Evolutionary conservation across 2,888 invertebrate species (phyloP).

Genomic region (Auanema sp.): DNA sequence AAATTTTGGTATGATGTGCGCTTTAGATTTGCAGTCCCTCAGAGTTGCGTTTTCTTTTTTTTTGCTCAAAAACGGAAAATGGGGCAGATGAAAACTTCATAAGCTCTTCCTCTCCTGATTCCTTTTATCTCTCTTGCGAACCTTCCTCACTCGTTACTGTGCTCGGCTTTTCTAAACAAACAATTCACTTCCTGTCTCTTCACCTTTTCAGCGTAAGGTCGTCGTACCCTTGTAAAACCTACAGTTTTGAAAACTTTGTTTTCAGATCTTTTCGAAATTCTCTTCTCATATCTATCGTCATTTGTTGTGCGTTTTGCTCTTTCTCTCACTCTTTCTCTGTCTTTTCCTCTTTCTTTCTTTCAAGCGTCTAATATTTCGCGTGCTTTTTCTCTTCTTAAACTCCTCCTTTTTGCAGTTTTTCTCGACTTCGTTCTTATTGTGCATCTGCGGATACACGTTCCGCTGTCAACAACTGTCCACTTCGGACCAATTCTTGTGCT

Average conservation of each 20-base stretch:
- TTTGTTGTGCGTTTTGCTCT: constrained; percentile 3
- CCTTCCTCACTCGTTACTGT: background rate
- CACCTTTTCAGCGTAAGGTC: no score
- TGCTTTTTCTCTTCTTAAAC: constrained; percentile 1
- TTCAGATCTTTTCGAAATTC: constrained; percentile 2
- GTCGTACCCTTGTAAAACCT: background rate
- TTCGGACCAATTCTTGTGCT: no score
- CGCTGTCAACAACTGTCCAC: no score
- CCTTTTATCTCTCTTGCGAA: background rate
- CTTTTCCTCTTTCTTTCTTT: background rate
- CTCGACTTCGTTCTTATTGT: constrained; percentile 3
- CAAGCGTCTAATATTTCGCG: background rate
- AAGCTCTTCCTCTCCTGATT: no score
- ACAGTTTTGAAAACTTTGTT: background rate
- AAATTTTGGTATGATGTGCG: no score
- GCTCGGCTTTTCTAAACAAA: no score
- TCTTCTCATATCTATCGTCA: constrained; percentile 5
- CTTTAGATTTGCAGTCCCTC: no score
- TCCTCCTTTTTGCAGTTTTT: background rate
- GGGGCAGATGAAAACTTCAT: no score
- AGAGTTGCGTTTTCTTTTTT: no score
- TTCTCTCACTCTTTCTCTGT: background rate
- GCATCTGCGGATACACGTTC: constrained; percentile 4
- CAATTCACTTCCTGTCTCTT: no score
- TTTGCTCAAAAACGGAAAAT: no score